Evolutionary conservation across 1,140 invertebrate species (phyloP), one percentile per base, ranked within the genome.

Genomic region (Drosophila erecta): DNA sequence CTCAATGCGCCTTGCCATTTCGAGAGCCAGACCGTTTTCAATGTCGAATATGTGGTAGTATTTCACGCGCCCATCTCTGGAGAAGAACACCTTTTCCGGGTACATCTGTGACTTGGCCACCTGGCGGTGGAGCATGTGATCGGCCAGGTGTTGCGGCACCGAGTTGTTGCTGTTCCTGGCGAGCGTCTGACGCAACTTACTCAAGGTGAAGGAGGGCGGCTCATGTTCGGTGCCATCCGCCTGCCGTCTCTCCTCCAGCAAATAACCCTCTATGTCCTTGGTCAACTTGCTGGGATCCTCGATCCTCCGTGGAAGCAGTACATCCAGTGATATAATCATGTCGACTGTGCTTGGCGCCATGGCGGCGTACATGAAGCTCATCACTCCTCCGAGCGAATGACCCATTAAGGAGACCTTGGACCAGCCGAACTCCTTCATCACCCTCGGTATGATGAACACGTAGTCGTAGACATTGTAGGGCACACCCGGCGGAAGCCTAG

Each of bases 381-480:
- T 87, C 15, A 94, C 93, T 12, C 93, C 94, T 27, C 95, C 95
- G 90, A 95, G 91, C 0, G 95, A 96, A 76, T 96, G 95, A n/a
- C 93, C 93, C 61, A 96, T 76, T n/a, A 96, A 62, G 3, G 95
- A 94, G 5, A 96, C 91, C 92, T 94, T 95, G 2, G 94, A 86
- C 95, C 95, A 96, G 51, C 94, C 93, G 72, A 95, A 95, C 65
- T 95, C 92, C 50, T 95, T 93, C 50, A 94, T 93, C 12, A 96
- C 83, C 51, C 93, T 87, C 4, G 94, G 91, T 1, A 96, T 93
- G 14, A 94, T 54, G 10, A 94, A 84, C 0, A 94, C 76, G 60
- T 93, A 93, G 38, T 94, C 93, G 58, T 94, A 92, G 2, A 92
- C 92, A 57, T 93, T 92, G 79, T 96, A 96, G 27, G 92, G 92